Conservation (phyloP, 2,888 invertebrate species). For the Matsumyia berberina region DNA sequence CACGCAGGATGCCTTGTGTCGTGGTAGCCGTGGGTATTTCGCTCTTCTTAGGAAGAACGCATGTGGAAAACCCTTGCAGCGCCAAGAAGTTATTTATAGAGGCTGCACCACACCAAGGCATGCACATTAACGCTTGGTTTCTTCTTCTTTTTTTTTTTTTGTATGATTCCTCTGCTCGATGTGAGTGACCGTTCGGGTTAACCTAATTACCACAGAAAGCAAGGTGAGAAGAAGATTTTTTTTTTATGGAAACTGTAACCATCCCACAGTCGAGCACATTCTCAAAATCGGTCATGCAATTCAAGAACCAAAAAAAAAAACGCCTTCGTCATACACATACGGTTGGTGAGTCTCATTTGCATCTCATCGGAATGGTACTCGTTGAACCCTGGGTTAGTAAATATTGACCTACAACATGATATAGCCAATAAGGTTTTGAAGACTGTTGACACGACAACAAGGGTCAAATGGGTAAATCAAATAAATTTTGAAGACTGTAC, state of each 20-base stretch:
- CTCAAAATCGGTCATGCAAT: constrained; percentile 48
- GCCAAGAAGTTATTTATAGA: constrained; percentile 32
- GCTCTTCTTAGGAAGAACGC: constrained; percentile 37
- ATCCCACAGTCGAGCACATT: constrained; percentile 18
- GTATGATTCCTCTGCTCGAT: background rate
- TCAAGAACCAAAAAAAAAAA: constrained; percentile 10
- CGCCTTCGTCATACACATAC: constrained; percentile 12
- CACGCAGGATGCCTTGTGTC: constrained; percentile 39
- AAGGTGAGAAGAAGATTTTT: constrained; percentile 24
- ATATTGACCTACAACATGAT: constrained; percentile 49
- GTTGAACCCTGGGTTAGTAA: constrained; percentile 17
- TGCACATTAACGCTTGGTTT: constrained; percentile 16
- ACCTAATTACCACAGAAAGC: constrained; percentile 55
- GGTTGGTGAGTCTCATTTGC: constrained; percentile 57
- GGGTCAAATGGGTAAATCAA: constrained; percentile 59
- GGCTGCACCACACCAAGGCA: background rate
- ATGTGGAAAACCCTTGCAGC: constrained; percentile 4
- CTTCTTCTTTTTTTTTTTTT: background rate
- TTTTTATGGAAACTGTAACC: constrained; percentile 17
- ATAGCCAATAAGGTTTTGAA: constrained; percentile 35
- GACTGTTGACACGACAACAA: constrained; percentile 48
- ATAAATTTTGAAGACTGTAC: constrained; percentile 17
- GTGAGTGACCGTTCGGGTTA: constrained; percentile 50
- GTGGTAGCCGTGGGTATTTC: background rate
- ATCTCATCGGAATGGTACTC: constrained; percentile 34